Evolutionary conservation across 2,113 vertebrate genomes (phyloP), one percentile per base, ranked within the genome.

Genomic region (Aspiorhynchus laticeps): DNA sequence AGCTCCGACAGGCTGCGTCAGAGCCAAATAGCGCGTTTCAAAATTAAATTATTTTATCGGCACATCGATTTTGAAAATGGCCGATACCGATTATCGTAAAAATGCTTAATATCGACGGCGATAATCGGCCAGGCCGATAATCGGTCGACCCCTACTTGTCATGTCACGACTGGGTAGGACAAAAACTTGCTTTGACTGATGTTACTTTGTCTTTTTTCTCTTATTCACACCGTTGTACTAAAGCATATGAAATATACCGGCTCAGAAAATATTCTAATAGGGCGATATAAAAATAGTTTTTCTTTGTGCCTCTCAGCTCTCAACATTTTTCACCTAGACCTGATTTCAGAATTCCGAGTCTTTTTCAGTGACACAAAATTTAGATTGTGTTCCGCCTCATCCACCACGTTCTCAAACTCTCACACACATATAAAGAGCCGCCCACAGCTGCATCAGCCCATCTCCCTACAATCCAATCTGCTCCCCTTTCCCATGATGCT

Each of bases 401-500:
- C 90, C 91, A 89, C 36, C 51, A 67, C 65, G 19, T 56, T 56
- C 38, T 24, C 80, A 53, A 31, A 59, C 26, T 89, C 26, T 89
- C 89, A 90, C 88, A 90, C 92, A 88, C 89, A 90, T 78, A 91
- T 85, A 92, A 87, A 91, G 31, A 93, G 91, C 92, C 91, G 91
- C 93, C 93, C 90, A 94, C 93, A 93, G 93, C 94, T 93, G 93
- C 86, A 88, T 92, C 91, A 93, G 92, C 89, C 91, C 91, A 90
- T 93, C 92, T 91, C 90, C 89, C 87, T 92, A 94, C 93, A 94
- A 93, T 94, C 92, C 93, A 93, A 93, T 93, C 91, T 93, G 92
- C 92, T 93, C 93, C 91, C 11, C 92, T 93, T 93, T 94, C 92
- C 93, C 94, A 95, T 95, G 93, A 94, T 93, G 93, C 93, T 93